phyloP scores from a whole-genome alignment of 2,113 vertebrate genomes.

The Rhipidura dahli region DNA sequence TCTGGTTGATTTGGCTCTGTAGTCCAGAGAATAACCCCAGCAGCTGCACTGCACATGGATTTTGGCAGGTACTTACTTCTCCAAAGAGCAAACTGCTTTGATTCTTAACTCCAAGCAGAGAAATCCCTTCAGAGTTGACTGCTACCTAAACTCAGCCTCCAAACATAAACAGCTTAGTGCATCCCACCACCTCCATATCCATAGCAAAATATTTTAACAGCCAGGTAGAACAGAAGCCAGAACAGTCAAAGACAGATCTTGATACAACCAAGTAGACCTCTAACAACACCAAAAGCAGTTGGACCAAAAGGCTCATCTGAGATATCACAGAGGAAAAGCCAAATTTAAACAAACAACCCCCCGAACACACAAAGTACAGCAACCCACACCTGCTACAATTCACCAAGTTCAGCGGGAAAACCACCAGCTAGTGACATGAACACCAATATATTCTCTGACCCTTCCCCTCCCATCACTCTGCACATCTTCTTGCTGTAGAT shows the following conservation, averaged over 20 bases:
- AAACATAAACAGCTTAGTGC: neutral
- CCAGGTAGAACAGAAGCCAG: neutral
- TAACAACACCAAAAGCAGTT: neutral
- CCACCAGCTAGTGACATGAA: neutral
- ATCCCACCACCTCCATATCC: neutral
- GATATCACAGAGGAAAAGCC: neutral
- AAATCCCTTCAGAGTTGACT: neutral
- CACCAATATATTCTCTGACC: neutral
- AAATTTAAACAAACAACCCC: neutral
- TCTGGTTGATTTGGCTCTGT: neutral
- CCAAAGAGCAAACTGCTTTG: neutral
- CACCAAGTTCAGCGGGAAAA: neutral
- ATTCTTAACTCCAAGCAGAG: neutral
- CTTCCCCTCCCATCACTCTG: neutral
- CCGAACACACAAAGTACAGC: neutral
- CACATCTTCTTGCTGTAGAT: neutral
- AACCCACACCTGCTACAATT: neutral
- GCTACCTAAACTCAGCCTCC: neutral
- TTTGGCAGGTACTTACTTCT: constrained; percentile 8
- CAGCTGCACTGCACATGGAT: neutral
- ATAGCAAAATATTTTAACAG: neutral
- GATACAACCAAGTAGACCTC: neutral
- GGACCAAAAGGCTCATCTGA: neutral
- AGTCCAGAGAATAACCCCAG: neutral
- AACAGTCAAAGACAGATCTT: neutral